Evolutionary conservation across 1,140 invertebrate genomes (phyloP).

Genomic region (Diplogasteroides magnus): DNA sequence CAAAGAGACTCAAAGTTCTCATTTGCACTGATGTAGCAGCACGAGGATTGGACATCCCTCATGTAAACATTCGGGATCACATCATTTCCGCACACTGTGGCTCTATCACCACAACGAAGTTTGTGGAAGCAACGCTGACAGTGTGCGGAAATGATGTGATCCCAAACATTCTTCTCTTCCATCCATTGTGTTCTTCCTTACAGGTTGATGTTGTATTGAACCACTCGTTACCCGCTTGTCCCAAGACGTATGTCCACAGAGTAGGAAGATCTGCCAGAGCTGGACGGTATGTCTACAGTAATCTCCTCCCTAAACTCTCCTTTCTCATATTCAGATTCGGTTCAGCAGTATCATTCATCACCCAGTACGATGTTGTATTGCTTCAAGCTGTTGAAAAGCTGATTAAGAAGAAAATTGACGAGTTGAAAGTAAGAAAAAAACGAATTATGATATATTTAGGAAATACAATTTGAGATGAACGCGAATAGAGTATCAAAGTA

Average conservation of each 20-base stretch:
- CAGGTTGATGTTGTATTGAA: slow-evolving; percentile 52
- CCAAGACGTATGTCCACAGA: slow-evolving; percentile 49
- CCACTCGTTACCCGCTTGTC: slow-evolving; percentile 48
- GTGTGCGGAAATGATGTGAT: neutral
- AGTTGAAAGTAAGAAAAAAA: slow-evolving; percentile 29
- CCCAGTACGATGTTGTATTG: slow-evolving; percentile 80
- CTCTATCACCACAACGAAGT: neutral
- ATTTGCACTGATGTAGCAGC: slow-evolving; percentile 53
- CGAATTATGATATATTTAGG: slow-evolving; percentile 6
- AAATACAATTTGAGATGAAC: slow-evolving; percentile 22
- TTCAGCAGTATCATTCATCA: slow-evolving; percentile 77
- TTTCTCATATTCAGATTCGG: slow-evolving; percentile 45
- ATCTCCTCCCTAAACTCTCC: neutral
- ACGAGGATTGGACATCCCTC: slow-evolving; percentile 54
- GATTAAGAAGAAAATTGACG: slow-evolving; percentile 72
- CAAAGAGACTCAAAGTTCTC: slow-evolving; percentile 36
- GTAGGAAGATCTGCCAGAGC: slow-evolving; percentile 50
- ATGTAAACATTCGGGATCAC: no score
- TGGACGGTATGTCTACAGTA: slow-evolving; percentile 22
- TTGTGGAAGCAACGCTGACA: no score
- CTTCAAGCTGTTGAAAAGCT: slow-evolving; percentile 77
- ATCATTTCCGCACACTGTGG: no score
- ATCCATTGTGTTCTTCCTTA: slow-evolving; percentile 10
- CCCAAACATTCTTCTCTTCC: neutral
- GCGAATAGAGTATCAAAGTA: slow-evolving; percentile 71